phyloP scores from a whole-genome alignment of 37 sponge, comb jelly and placozoan genomes.

The Theonella swinhoei region DNA sequence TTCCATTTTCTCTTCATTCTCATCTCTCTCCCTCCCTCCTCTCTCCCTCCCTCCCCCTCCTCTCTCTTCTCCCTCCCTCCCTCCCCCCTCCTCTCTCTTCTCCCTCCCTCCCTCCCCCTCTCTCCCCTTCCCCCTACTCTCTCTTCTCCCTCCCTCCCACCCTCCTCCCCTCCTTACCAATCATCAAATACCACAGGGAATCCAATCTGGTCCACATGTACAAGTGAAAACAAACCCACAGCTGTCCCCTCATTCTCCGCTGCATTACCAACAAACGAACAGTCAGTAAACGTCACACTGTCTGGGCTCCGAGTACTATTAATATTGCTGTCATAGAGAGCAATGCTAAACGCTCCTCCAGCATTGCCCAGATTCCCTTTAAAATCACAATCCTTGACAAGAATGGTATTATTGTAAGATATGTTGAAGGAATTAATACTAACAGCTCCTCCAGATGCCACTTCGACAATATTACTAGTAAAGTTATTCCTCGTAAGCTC shows the following conservation, averaged over 20 bases:
- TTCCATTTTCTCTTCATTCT: too few relatives aligned
- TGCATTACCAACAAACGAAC: slow-evolving; percentile 47
- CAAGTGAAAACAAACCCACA: slow-evolving; percentile 78
- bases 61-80: too few relatives aligned
- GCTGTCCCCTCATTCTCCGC: slow-evolving; percentile 80
- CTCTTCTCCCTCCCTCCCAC: too few relatives aligned
- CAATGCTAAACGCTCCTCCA: slow-evolving; percentile 77
- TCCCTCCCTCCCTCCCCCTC: too few relatives aligned
- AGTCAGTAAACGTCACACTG: slow-evolving; percentile 47
- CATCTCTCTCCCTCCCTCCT: too few relatives aligned
- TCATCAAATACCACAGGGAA: slow-evolving; percentile 63
- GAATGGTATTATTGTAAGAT: slow-evolving; percentile 52
- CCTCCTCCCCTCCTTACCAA: too few relatives aligned
- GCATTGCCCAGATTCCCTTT: slow-evolving; percentile 60
- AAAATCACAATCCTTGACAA: slow-evolving; percentile 41
- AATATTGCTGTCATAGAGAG: slow-evolving; percentile 63
- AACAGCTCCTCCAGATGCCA: slow-evolving; percentile 73
- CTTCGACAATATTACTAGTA: slow-evolving; percentile 30
- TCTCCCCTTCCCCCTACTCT: too few relatives aligned
- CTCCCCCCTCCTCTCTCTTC: too few relatives aligned
- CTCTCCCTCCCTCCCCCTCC: too few relatives aligned
- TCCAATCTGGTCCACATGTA: slow-evolving; percentile 81
- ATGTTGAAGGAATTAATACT: slow-evolving; percentile 67
- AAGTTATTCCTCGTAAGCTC: slow-evolving; percentile 32
- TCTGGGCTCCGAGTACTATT: slow-evolving; percentile 36